Evolutionary conservation across 2,113 vertebrate species (phyloP), one percentile per base, ranked within the genome.

Genomic region (Saccopteryx bilineata): DNA sequence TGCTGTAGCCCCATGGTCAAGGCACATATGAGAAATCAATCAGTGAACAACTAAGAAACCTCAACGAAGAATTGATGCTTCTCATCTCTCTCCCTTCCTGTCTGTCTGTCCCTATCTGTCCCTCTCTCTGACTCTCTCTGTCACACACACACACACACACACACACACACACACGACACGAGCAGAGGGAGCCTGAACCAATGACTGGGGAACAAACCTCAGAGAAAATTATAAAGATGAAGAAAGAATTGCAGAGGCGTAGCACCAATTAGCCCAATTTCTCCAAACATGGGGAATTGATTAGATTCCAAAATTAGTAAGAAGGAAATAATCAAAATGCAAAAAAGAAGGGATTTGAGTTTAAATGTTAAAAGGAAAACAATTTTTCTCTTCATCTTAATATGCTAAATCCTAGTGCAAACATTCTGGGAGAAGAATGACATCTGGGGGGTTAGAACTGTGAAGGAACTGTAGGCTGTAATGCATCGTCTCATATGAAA

Each of bases 351-450:
- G 6, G 39, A 39, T 74, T 74, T 89, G 58, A 52, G 58, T 81
- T 86, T 50, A 80, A 86, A 74, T 9, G 24, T 74, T 72, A 66
- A 58, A 66, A 79, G 24, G 58, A 93, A 69, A 85, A 89, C 33
- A 17, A 15, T 65, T 60, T 80, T 5, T 46, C 24, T 75, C 87
- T 92, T 87, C 24, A 58, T 86, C n/a, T 85, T 74, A n/a, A 39
- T 60, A 3, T 80, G 18, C 21, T 80, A 80, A 66, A 66, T n/a
- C 91, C 46, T 60, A 39, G 58, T 58, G 72, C 54, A 66, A 80
- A 52, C 11, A 28, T 88, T 66, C 71, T 54, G 39, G 65, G 72
- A 50, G 33, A 56, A 71, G 68, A 69, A 31, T 19, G n/a, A n/a
- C 3, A 5, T n/a, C 0, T 2, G 74, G 58, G 31, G 11, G 9